Percentiles rank a stretch among this genome's conserved stretches.
These are phyloP conservation scores for Noctua pronuba DNA, from an alignment of 2,888 invertebrate species.

Conservation along the genomic window DNA sequence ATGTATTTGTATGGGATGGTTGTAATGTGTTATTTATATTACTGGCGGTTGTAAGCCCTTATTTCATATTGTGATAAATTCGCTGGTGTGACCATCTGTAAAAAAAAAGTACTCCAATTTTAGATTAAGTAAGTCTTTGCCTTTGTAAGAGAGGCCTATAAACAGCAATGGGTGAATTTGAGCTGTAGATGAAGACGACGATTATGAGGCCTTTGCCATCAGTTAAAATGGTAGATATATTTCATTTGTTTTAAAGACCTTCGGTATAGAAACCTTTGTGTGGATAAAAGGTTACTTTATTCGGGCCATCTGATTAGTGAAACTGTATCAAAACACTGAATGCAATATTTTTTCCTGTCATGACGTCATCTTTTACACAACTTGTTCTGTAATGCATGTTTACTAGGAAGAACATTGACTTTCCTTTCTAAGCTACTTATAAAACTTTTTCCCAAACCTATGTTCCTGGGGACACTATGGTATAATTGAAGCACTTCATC, in stretches of 20 bases:
- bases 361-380: background rate
- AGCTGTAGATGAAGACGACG: background rate
- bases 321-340: no score
- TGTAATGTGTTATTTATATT: background rate
- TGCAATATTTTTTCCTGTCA: background rate
- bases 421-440: background rate
- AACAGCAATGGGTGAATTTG: background rate
- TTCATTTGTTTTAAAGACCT: no score
- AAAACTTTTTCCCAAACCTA: background rate
- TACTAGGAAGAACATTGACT: no score
- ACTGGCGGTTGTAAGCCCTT: background rate
- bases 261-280: no score
- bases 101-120: background rate
- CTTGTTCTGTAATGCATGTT: background rate
- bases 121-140: background rate
- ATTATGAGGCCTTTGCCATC: background rate
- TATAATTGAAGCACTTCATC: slow-evolving; percentile 58
- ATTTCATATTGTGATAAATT: background rate
- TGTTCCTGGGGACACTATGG: slow-evolving; percentile 13
- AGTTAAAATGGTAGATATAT: background rate
- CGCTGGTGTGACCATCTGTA: background rate
- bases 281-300: no score
- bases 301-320: no score
- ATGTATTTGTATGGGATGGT: slow-evolving; percentile 2
- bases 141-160: background rate